Evolutionary conservation across 2,113 vertebrate species (phyloP).

Genomic region (Anarrhichthys ocellatus): DNA sequence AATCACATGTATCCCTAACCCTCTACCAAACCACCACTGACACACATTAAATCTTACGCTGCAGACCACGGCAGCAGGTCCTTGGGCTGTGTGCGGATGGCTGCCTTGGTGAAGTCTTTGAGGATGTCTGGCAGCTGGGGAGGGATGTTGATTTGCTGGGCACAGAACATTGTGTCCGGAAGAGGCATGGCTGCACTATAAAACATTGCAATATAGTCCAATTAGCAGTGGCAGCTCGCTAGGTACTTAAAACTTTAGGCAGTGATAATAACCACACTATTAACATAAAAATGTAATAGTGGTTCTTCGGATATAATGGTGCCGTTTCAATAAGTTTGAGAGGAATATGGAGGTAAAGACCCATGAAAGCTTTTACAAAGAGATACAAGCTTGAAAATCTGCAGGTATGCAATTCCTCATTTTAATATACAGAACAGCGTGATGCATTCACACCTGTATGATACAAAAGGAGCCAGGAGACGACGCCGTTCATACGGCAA

Average conservation of each 20-base stretch:
- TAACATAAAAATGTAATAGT: not conserved
- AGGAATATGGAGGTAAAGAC: not conserved
- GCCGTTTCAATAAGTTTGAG: not conserved
- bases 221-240: conserved; percentile 6
- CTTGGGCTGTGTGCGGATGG: conserved; percentile 91
- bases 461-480: not conserved
- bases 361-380: not conserved
- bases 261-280: not conserved
- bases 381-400: not conserved
- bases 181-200: conserved; percentile 85
- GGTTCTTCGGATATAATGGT: not conserved
- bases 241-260: not conserved
- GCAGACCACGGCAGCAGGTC: conserved; percentile 92
- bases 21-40: not conserved
- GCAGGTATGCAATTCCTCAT: not conserved
- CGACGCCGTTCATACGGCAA: not conserved
- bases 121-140: conserved; percentile 90
- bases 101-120: conserved; percentile 94
- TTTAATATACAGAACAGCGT: not conserved
- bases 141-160: conserved; percentile 93
- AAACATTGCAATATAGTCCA: conserved; percentile 16
- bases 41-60: conserved; percentile 83
- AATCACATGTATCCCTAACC: not conserved
- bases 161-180: conserved; percentile 90
- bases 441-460: not conserved